These are phyloP conservation scores for Xanthia icteritia DNA, from an alignment of 2,888 invertebrate genomes.

Conservation along the genomic window DNA sequence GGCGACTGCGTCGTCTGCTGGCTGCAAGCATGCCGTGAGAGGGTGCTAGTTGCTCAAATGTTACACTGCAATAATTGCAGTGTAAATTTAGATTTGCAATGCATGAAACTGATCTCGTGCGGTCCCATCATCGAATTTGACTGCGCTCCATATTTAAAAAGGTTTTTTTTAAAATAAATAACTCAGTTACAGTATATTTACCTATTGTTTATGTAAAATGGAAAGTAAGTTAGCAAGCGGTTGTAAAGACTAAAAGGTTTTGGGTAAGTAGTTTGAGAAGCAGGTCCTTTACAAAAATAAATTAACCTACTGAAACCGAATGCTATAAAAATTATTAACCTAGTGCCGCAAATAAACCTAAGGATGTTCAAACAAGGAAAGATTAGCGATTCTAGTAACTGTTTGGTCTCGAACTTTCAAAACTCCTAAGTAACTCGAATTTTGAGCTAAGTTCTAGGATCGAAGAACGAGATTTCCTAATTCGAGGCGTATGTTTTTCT, in stretches of 20 bases:
- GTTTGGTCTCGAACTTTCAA: background rate
- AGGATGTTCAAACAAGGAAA: slow-evolving; percentile 2
- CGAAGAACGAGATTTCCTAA: background rate
- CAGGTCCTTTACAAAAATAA: background rate
- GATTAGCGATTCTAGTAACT: slow-evolving; percentile 2
- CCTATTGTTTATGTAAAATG: background rate
- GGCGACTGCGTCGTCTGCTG: background rate
- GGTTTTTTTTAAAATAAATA: background rate
- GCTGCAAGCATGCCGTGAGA: slow-evolving; percentile 13
- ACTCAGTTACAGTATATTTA: background rate
- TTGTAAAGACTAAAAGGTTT: background rate
- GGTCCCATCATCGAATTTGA: slow-evolving; percentile 9
- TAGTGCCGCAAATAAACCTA: slow-evolving; percentile 1
- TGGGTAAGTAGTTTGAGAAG: background rate
- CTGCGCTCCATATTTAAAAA: background rate
- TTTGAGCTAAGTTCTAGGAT: slow-evolving; percentile 9
- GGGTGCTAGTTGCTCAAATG: background rate
- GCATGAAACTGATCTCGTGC: slow-evolving; percentile 29
- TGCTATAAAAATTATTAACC: background rate
- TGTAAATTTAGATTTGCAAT: slow-evolving; percentile 35
- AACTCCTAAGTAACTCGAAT: slow-evolving; percentile 5
- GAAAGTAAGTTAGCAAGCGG: background rate
- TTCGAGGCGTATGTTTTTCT: background rate
- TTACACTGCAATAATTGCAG: background rate
- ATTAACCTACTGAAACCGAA: background rate